A percentile compares a stretch with the other conserved stretches of the same genome.
Evolutionary conservation across 1,140 invertebrate genomes (phyloP).

Genomic region (Monochamus saltuarius): DNA sequence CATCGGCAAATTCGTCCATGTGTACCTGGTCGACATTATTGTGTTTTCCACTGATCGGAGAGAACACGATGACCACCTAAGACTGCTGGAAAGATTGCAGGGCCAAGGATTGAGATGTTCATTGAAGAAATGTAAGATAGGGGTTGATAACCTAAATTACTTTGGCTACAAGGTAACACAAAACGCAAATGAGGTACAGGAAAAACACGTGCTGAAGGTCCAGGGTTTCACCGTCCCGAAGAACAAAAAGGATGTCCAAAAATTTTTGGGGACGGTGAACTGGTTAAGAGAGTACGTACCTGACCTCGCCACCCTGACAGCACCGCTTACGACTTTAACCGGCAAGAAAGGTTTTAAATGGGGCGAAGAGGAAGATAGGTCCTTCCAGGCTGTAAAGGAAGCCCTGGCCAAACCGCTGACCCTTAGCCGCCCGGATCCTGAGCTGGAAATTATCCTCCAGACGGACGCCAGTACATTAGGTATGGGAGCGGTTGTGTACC

Average conservation of each 20-base stretch:
- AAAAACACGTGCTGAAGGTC: constrained; percentile 12
- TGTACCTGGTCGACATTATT: constrained; percentile 25
- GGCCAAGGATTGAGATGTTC: not conserved
- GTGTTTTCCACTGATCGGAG: constrained; percentile 3
- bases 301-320: constrained; percentile 18
- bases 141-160: not conserved
- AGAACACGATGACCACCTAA: not conserved
- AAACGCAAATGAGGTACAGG: not conserved
- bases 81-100: constrained; percentile 8
- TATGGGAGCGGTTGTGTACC: constrained; percentile 37
- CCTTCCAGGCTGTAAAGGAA: constrained; percentile 41
- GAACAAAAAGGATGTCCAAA: constrained; percentile 27
- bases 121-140: constrained; percentile 14
- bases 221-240: constrained; percentile 1
- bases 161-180: constrained; percentile 10
- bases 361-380: not conserved
- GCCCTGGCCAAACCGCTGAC: constrained; percentile 27
- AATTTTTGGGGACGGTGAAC: constrained; percentile 30
- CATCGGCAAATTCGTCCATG: constrained; percentile 18
- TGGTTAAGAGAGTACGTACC: constrained; percentile 41
- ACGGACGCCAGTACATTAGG: constrained; percentile 40
- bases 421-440: constrained; percentile 33
- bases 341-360: constrained; percentile 25
- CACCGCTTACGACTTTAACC: constrained; percentile 27
- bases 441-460: constrained; percentile 43